These are phyloP conservation scores for Ranitomeya variabilis DNA, from an alignment of 2,113 vertebrate genomes.

Conservation along the genomic window DNA sequence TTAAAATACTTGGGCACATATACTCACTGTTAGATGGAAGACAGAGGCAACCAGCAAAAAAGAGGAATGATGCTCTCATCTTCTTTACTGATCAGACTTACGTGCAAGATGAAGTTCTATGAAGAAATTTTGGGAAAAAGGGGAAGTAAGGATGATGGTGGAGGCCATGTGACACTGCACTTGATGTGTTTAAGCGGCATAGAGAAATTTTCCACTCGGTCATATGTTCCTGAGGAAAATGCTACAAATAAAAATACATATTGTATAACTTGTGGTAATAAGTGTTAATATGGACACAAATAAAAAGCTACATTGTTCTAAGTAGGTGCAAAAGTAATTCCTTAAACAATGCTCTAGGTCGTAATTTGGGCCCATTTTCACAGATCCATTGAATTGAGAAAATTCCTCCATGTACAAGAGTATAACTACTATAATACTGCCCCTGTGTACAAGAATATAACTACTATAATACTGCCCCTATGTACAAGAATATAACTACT, in stretches of 20 bases:
- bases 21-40: not conserved
- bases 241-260: not conserved
- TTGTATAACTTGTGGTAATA: not conserved
- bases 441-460: no score
- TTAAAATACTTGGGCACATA: not conserved
- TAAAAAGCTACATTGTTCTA: no score
- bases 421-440: no score
- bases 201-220: not conserved
- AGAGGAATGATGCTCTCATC: not conserved
- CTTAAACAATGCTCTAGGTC: no score
- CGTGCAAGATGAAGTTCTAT: not conserved
- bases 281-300: not conserved
- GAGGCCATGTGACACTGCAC: not conserved
- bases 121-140: not conserved
- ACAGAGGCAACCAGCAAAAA: not conserved
- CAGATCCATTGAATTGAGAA: no score
- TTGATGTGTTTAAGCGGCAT: not conserved
- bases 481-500: no score
- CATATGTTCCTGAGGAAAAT: conserved; percentile 9
- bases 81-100: not conserved
- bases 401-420: no score
- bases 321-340: no score
- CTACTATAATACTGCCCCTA: no score
- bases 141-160: not conserved
- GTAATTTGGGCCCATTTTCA: no score